Base-by-base conservation (phyloP, 2,888 invertebrate genomes). In the Hydraecia micacea region DNA sequence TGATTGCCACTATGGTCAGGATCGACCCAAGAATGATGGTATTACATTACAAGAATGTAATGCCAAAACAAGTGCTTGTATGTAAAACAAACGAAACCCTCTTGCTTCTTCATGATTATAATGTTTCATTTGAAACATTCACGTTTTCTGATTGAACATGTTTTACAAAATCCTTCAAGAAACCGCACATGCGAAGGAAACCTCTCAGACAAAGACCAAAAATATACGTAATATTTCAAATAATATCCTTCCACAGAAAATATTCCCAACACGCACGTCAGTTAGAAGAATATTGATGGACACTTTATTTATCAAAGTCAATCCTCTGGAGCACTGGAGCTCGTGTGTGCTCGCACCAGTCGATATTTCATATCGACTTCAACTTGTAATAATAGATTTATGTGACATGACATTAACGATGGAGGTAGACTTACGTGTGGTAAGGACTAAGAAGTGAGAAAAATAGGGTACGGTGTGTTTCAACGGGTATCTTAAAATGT, bases 291-390 rank as follows among this genome's bases (percentile, higher is more conserved):
- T 79, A 74, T 80, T 80, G 80, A 83, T 68, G 63, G 80, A 75
- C 75, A 75, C 36, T 75, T 80, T 42, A 83, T 83, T 85, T 60
- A 84, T 84, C 85, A 83, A 84, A 80, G 75, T 85, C 84, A 60
- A 69, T 62, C 28, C 72, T 63, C 73, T 52, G 28, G 36, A 81
- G 81, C 72, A 58, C 68, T 52, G 36, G 36, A 81, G 81, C 74
- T 36, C 11, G 55, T 46, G 28, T 13, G 52, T 71, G 69, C 65
- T 52, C 21, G 18, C 32, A 52, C 32, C 28, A 84, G 84, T 69
- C 73, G 68, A 73, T 81, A 80, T 65, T 63, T 73, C 66, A 84
- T 73, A 80, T 80, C 28, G 73, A 79, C 28, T 79, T n/a, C 36
- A 15, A 52, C 63, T 84, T 60, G 58, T 42, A 42, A 65, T 84